A percentile compares a stretch with the other conserved stretches of the same genome.
These are phyloP conservation scores for Alsophila aescularia DNA, from an alignment of 2,888 invertebrate genomes.

Conservation along the genomic window DNA sequence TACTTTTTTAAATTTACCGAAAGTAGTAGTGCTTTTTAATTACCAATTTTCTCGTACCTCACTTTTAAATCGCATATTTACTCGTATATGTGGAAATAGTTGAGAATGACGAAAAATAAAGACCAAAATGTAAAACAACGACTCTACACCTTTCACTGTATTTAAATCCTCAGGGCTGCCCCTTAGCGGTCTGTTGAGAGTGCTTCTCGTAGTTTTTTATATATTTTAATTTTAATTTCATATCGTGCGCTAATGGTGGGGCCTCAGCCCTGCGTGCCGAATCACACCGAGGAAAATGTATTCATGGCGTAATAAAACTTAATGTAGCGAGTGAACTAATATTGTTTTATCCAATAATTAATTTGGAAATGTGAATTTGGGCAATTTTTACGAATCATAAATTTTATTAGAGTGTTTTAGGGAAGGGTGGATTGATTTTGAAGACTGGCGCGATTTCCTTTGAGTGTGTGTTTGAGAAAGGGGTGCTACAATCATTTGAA, in stretches of 20 bases:
- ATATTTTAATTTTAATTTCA: slow-evolving; percentile 85
- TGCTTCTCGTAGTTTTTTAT: slow-evolving; percentile 79
- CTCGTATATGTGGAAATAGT: too few species aligned
- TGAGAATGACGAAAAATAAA: too few species aligned
- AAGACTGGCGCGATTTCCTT: slow-evolving; percentile 21
- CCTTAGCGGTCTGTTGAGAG: slow-evolving; percentile 82
- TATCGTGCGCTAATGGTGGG: slow-evolving; percentile 82
- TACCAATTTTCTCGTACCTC: too few species aligned
- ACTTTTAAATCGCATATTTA: too few species aligned
- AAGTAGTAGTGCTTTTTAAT: background rate
- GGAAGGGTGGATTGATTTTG: slow-evolving; percentile 33
- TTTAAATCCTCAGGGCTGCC: slow-evolving; percentile 79
- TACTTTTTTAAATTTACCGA: too few species aligned
- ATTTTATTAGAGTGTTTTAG: slow-evolving; percentile 59
- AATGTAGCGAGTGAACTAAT: slow-evolving; percentile 84
- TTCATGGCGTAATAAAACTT: slow-evolving; percentile 81
- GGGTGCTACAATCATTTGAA: too few species aligned
- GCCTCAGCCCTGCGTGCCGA: slow-evolving; percentile 81
- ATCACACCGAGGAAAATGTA: slow-evolving; percentile 76
- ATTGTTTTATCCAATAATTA: slow-evolving; percentile 84
- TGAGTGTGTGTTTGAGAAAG: slow-evolving; percentile 1
- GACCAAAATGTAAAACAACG: slow-evolving; percentile 6
- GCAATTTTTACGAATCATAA: slow-evolving; percentile 77
- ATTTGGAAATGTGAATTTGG: slow-evolving; percentile 73
- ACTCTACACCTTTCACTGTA: slow-evolving; percentile 59